A percentile compares a stretch with the other conserved stretches of the same genome.
These are phyloP conservation scores for Oncorhynchus mykiss DNA, from an alignment of 2,113 vertebrate species.

Conservation along the genomic window DNA sequence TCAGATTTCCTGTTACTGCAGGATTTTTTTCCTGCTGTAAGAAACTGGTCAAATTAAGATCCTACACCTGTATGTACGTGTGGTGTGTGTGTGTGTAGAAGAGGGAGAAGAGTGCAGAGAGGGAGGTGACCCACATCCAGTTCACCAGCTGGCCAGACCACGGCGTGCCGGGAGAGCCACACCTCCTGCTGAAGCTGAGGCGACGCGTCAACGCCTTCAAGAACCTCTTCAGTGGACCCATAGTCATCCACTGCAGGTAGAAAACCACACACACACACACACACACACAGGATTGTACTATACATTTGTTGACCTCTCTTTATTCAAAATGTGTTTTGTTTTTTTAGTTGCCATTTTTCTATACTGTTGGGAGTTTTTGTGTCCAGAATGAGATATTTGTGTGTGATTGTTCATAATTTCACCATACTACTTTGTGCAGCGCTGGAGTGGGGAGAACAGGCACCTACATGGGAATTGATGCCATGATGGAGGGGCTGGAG, in stretches of 20 bases:
- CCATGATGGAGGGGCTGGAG: conserved; percentile 94
- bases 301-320: too few relatives aligned
- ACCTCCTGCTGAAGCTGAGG: conserved; percentile 90
- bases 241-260: conserved; percentile 95
- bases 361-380: not conserved
- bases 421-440: conserved; percentile 58
- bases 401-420: not conserved
- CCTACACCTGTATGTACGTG: not conserved
- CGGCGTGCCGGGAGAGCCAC: conserved; percentile 88
- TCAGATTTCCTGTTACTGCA: too few relatives aligned
- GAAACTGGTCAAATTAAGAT: too few relatives aligned
- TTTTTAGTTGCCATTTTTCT: too few relatives aligned
- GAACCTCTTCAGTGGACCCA: conserved; percentile 93
- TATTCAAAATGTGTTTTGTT: too few relatives aligned
- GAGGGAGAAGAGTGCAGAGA: conserved; percentile 81
- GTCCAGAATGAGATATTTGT: not conserved
- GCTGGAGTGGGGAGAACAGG: conserved; percentile 95
- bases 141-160: conserved; percentile 98
- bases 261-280: not conserved
- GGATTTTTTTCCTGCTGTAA: too few relatives aligned
- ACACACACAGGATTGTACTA: too few relatives aligned
- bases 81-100: conserved; percentile 64
- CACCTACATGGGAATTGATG: conserved; percentile 93
- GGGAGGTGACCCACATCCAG: conserved; percentile 94
- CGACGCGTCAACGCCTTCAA: conserved; percentile 91